Conservation (phyloP, 2,113 vertebrate species). For the Chitala chitala region DNA sequence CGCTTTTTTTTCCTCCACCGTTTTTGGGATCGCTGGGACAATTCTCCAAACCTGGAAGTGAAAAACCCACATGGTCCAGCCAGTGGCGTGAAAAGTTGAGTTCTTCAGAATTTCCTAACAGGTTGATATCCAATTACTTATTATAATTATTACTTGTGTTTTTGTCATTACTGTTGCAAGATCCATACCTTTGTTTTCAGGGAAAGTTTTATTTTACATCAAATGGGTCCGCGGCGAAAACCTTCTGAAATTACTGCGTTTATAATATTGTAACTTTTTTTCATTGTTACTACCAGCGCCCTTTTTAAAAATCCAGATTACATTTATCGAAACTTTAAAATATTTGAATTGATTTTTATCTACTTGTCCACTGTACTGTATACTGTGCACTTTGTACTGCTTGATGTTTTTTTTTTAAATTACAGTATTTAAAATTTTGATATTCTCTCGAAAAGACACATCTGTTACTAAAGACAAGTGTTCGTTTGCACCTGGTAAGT, state of each 20-base stretch:
- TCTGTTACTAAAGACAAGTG: background rate
- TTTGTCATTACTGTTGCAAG: background rate
- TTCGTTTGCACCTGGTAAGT: constrained; percentile 10
- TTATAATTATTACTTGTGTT: constrained; percentile 31
- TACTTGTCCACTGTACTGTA: background rate
- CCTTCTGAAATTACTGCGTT: background rate
- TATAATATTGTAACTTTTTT: constrained; percentile 15
- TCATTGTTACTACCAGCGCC: constrained; percentile 4
- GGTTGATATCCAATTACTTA: constrained; percentile 60
- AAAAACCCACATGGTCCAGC: constrained; percentile 73
- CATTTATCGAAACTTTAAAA: background rate
- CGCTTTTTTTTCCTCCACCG: constrained; percentile 25
- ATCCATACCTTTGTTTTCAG: background rate
- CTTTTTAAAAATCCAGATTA: background rate
- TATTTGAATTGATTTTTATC: background rate
- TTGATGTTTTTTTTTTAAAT: background rate
- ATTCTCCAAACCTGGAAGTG: constrained; percentile 59
- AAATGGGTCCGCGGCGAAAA: background rate
- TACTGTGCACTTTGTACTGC: background rate
- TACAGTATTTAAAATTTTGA: background rate
- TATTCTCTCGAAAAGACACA: constrained; percentile 2
- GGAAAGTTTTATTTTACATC: constrained; percentile 2
- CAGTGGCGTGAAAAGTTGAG: constrained; percentile 72
- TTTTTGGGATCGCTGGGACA: constrained; percentile 60
- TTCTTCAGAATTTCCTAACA: constrained; percentile 71